Conservation (phyloP, 2,113 vertebrate genomes). For the Tetraodon nigroviridis region DNA sequence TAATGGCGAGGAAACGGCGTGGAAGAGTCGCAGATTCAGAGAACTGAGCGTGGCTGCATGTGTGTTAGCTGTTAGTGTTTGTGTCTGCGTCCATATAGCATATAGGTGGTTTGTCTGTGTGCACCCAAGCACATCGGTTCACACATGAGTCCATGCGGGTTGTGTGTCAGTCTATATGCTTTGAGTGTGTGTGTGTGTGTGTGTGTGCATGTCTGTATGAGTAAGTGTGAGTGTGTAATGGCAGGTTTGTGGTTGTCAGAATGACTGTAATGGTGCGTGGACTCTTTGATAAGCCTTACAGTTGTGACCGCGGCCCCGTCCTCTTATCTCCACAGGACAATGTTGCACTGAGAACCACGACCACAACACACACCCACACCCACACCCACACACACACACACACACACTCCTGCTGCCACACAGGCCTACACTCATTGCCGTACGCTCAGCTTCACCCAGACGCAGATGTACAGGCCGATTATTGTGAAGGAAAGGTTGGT, state of each 20-base stretch:
- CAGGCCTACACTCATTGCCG: constrained; percentile 21
- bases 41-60: constrained; percentile 8
- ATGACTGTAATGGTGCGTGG: constrained; percentile 67
- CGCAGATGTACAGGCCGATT: not conserved
- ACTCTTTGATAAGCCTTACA: constrained; percentile 63
- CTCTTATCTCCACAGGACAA: constrained; percentile 68
- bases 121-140: not conserved
- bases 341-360: constrained; percentile 57
- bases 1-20: constrained; percentile 43
- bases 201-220: constrained; percentile 18
- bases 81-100: not conserved
- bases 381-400: constrained; percentile 43
- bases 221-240: constrained; percentile 35
- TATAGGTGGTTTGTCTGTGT: constrained; percentile 1
- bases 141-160: constrained; percentile 26
- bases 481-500: not conserved
- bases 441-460: constrained; percentile 36
- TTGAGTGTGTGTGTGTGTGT: constrained; percentile 29
- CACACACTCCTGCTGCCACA: constrained; percentile 40
- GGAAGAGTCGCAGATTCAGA: constrained; percentile 28
- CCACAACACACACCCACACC: constrained; percentile 37
- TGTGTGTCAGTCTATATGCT: constrained; percentile 18
- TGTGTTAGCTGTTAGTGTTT: not conserved
- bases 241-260: constrained; percentile 50
- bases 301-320: constrained; percentile 42